These are phyloP conservation scores for Sisyra nigra DNA, from an alignment of 2,888 invertebrate species.

Conservation along the genomic window DNA sequence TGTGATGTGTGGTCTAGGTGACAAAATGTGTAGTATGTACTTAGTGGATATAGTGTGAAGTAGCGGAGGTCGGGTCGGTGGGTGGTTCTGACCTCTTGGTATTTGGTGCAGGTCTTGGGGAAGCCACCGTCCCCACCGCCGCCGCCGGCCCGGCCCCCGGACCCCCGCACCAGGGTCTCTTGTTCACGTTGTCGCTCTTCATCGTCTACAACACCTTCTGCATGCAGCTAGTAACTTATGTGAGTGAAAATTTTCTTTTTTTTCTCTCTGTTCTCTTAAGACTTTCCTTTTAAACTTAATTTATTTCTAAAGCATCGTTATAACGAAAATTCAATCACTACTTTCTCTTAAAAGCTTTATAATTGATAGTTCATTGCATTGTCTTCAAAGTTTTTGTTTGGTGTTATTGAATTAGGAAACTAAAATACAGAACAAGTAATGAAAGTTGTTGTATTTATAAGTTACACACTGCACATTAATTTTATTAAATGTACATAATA, in stretches of 20 bases:
- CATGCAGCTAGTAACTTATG: slow-evolving; percentile 1
- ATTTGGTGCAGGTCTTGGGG: slow-evolving; percentile 24
- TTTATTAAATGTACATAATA: no score
- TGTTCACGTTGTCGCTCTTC: slow-evolving; percentile 1
- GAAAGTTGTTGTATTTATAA: no score
- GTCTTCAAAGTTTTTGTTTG: no score
- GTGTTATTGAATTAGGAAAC: no score
- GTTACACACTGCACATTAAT: no score
- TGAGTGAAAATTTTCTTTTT: slow-evolving; percentile 3
- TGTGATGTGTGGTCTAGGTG: no score
- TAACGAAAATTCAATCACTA: neutral
- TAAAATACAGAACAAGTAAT: no score
- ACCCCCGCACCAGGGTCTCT: slow-evolving; percentile 22
- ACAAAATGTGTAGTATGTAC: no score
- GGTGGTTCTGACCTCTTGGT: slow-evolving; percentile 17
- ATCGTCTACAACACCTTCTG: slow-evolving; percentile 2
- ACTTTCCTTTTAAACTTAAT: neutral
- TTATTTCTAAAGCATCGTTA: neutral
- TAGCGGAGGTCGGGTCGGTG: slow-evolving; percentile 25
- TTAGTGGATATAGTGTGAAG: no score
- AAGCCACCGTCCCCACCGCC: slow-evolving; percentile 23
- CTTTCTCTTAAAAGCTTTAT: neutral
- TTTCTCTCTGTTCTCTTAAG: neutral
- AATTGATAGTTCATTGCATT: neutral
- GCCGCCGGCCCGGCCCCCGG: slow-evolving; percentile 24